Base-by-base conservation (phyloP, 2,888 invertebrate species). In the Agrilus mali region DNA sequence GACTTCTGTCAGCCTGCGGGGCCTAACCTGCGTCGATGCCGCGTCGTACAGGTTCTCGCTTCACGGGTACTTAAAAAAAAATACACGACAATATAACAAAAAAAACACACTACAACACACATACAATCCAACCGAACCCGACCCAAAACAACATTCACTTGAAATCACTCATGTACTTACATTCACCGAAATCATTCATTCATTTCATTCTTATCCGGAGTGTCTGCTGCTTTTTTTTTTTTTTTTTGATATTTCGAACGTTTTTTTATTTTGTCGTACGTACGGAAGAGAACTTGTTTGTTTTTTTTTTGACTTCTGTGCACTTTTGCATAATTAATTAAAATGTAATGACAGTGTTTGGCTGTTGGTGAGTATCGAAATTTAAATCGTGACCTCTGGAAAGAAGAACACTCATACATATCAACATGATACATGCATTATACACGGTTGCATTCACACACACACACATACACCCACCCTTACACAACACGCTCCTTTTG, bases 1-100 rank as follows among this genome's bases (percentile, higher is more conserved):
- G 61, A 56, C 67, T 59, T 60, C 67, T 58, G 59, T 69, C 64
- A 66, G 69, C 63, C 68, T 67, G 59, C 68, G 69, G 69, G 71
- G 65, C 66, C 68, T 70, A 69, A 68, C 60, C 76, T 63, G 56
- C 62, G 58, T 51, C 55, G 54, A 60, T 60, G 60, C 62, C 66
- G 65, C 62, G 66, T 64, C 65, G 63, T 64, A 63, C 65, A 66
- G 66, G 66, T 67, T 65, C 64, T 64, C 60, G 64, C 62, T 60
- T 66, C 62, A 66, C 66, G 66, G 67, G 67, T 67, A 67, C 66
- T 68, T 65, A 67, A 66, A 64, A 64, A 62, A 59, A 59, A 56
- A 54, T 50, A 57, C 52, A 57, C 52, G 47, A 52, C 49, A 53
- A 49, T 49, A 45, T 41, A 39, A 52, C 45, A 52, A 46, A 49